A percentile compares a stretch with the other conserved stretches of the same genome.
phyloP scores from a whole-genome alignment of 2,113 vertebrate genomes.

The Paraplagusia blochii region DNA sequence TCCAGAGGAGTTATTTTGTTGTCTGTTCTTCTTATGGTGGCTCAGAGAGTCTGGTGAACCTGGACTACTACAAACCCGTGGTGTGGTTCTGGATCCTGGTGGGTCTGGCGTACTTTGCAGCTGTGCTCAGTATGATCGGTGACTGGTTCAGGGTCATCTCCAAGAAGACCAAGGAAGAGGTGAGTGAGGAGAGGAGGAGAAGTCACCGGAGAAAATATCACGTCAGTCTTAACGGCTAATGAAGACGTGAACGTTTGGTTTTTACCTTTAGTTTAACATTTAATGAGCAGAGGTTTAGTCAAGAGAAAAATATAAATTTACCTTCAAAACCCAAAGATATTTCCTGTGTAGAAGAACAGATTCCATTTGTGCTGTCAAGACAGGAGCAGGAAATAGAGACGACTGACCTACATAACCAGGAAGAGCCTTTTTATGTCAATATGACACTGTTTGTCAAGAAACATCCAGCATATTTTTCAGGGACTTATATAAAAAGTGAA shows the following conservation, averaged over 20 bases:
- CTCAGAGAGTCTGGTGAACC: constrained; percentile 84
- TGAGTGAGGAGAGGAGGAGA: constrained; percentile 53
- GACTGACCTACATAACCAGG: too few relatives aligned
- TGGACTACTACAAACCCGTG: constrained; percentile 94
- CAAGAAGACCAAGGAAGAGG: constrained; percentile 99
- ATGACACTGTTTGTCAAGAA: too few relatives aligned
- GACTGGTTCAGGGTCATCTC: constrained; percentile 98
- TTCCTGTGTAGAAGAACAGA: not conserved
- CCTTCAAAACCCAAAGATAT: not conserved
- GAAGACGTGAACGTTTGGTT: too few relatives aligned
- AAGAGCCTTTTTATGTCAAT: too few relatives aligned
- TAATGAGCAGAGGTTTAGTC: too few relatives aligned
- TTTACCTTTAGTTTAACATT: too few relatives aligned
- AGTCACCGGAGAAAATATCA: not conserved
- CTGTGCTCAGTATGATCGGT: constrained; percentile 98
- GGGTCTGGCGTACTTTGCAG: constrained; percentile 95
- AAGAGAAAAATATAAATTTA: not conserved
- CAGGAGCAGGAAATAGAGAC: too few relatives aligned
- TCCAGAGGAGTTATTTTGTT: not conserved
- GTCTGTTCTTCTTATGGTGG: constrained; percentile 72
- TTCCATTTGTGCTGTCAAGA: not conserved
- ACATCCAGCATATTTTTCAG: too few relatives aligned
- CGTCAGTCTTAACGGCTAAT: too few relatives aligned
- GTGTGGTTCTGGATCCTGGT: constrained; percentile 99
- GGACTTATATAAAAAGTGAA: too few relatives aligned